Evolutionary conservation across 2,888 invertebrate species (phyloP).

Genomic region (Steinernema scapterisci): DNA sequence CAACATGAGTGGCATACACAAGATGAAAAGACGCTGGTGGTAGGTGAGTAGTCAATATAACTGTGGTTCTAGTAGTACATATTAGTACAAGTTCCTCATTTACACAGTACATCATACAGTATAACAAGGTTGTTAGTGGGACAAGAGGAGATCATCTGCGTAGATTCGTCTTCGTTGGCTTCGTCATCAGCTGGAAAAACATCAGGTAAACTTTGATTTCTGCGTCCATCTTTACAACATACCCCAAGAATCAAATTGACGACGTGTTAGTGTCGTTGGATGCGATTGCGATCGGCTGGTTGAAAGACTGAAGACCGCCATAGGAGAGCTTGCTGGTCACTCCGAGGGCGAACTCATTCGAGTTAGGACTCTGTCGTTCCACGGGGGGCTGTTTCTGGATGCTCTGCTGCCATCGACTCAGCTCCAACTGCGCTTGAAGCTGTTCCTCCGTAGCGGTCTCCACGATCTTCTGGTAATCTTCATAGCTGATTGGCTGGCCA

Average conservation of each 20-base stretch:
- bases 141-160: slow-evolving; percentile 1
- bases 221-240: background rate
- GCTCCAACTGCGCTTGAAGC: slow-evolving; percentile 38
- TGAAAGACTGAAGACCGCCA: slow-evolving; percentile 26
- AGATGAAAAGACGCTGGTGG: slow-evolving; percentile 3
- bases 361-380: background rate
- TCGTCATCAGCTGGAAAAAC: background rate
- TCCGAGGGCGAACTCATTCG: slow-evolving; percentile 15
- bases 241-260: slow-evolving; percentile 9
- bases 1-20: background rate
- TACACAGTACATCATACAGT: no score
- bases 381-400: slow-evolving; percentile 36
- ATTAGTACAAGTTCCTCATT: no score
- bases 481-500: slow-evolving; percentile 43
- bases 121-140: no score
- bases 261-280: slow-evolving; percentile 13
- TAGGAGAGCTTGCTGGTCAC: slow-evolving; percentile 26
- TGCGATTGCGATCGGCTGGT: slow-evolving; percentile 3
- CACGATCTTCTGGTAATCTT: slow-evolving; percentile 43
- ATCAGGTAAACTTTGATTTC: no score
- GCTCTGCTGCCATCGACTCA: slow-evolving; percentile 40
- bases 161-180: background rate
- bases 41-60: background rate
- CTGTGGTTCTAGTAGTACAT: background rate
- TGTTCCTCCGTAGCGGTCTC: slow-evolving; percentile 34